These are phyloP conservation scores for Zophobas morio DNA, from an alignment of 1,140 invertebrate genomes.

Conservation along the genomic window DNA sequence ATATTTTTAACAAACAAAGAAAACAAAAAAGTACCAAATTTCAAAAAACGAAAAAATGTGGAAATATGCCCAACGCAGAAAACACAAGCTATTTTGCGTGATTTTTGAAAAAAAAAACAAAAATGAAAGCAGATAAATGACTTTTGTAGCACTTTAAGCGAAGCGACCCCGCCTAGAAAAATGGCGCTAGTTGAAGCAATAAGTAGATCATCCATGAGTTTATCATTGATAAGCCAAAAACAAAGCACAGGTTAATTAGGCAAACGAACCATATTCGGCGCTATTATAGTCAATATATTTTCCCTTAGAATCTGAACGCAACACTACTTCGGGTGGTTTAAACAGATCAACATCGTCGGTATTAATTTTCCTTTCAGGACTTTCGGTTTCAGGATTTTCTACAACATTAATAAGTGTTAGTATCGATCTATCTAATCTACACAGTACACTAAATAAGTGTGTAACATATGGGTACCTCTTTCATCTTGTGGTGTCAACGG, in stretches of 20 bases:
- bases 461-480: not conserved
- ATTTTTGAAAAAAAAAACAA: not conserved
- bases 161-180: conserved; percentile 7
- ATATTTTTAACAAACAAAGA: too few relatives aligned
- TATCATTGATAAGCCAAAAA: conserved; percentile 13
- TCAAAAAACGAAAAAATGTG: too few relatives aligned
- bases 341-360: conserved; percentile 28
- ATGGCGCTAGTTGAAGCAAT: conserved; percentile 8
- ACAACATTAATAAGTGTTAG: conserved; percentile 25
- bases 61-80: too few relatives aligned
- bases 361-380: not conserved
- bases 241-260: conserved; percentile 26
- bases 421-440: not conserved
- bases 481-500: not conserved
- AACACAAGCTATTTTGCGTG: too few relatives aligned
- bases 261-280: conserved; percentile 24
- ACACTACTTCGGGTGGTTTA: conserved; percentile 21
- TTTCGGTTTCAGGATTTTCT: conserved; percentile 10
- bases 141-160: not conserved
- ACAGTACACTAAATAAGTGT: not conserved
- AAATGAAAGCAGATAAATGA: not conserved
- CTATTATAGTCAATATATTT: conserved; percentile 32
- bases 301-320: conserved; percentile 32
- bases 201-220: not conserved
- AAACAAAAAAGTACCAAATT: too few relatives aligned